Percentiles rank a stretch among this genome's conserved stretches.
These are phyloP conservation scores for Gastracanthus pulcherrimus DNA, from an alignment of 2,888 invertebrate species.

Conservation along the genomic window DNA sequence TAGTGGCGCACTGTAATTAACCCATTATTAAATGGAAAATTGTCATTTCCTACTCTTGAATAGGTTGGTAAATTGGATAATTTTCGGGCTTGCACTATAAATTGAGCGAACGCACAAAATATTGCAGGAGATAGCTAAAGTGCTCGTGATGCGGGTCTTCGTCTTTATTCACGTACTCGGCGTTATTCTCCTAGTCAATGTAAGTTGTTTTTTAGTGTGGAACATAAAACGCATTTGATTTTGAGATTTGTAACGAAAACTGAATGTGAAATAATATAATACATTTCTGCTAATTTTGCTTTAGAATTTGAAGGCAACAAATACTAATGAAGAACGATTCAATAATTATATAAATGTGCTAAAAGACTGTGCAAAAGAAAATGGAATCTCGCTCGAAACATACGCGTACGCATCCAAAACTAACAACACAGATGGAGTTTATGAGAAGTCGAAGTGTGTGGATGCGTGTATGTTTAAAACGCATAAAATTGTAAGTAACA, in stretches of 20 bases:
- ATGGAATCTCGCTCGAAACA: slow-evolving; percentile 18
- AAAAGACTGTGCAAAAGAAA: slow-evolving; percentile 14
- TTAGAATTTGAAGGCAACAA: background rate
- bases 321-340: background rate
- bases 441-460: slow-evolving; percentile 38
- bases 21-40: slow-evolving; percentile 18
- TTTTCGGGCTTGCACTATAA: slow-evolving; percentile 21
- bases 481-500: slow-evolving; percentile 30
- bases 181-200: slow-evolving; percentile 9
- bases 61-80: slow-evolving; percentile 30
- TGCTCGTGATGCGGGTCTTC: slow-evolving; percentile 26
- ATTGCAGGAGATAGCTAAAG: slow-evolving; percentile 18
- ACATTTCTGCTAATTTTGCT: background rate
- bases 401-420: slow-evolving; percentile 12
- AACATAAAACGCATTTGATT: too few species aligned
- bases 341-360: slow-evolving; percentile 8
- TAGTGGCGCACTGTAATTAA: background rate
- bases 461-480: slow-evolving; percentile 46
- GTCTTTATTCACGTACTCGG: background rate
- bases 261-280: background rate
- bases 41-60: slow-evolving; percentile 29
- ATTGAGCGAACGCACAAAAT: slow-evolving; percentile 21
- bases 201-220: too few species aligned
- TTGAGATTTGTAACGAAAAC: background rate
- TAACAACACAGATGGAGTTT: slow-evolving; percentile 25